Base-by-base conservation (phyloP, 2,797 vertebrate species). In the Gobio occitaniae region DNA sequence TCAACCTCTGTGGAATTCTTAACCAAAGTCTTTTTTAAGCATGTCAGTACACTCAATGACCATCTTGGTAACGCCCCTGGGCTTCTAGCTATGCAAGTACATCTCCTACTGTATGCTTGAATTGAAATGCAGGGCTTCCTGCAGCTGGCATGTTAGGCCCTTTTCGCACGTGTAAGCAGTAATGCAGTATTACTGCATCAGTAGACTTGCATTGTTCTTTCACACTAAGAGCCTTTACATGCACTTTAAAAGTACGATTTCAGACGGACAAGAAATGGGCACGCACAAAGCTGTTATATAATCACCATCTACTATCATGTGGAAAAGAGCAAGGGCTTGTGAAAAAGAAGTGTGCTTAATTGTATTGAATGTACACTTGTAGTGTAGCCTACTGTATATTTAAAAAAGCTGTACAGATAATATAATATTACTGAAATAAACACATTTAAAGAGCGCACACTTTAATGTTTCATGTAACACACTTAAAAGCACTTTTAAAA, bases 21-120 rank as follows among this genome's bases (percentile, higher is more conserved):
- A 70, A 29, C 48, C 68, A 71, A 70, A 59, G 50, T 59, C 63
- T 48, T 52, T 79, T 76, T 68, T 36, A 69, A 52, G 65, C 19
- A 16, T 69, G 63, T 38, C 48, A 25, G 48, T 54, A n/a, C 29
- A 80, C 47, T n/a, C 13, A 3, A 82, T 82, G 80, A 17, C 52
- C 80, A 61, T 82, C 36, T 56, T 19, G 16, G 52, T 61, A 54
- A 56, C 2, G 15, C 68, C 79, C 21, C 17, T 7, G 36, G 80
- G 36, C n/a, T 71, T 61, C 52, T 11, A 56, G 13, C 66, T 19
- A 80, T 80, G 61, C 47, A n/a, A 21, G 47, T 38, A 16, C 25
- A 29, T 56, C 21, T 65, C 16, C 29, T 29, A 15, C 56, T 63
- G 61, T 65, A 21, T 80, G 63, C 36, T 56, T 80, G 25, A 38